Evolutionary conservation across 2,797 vertebrate species (phyloP), one percentile per base, ranked within the genome.

Genomic region (Percopsis omiscomaycus): DNA sequence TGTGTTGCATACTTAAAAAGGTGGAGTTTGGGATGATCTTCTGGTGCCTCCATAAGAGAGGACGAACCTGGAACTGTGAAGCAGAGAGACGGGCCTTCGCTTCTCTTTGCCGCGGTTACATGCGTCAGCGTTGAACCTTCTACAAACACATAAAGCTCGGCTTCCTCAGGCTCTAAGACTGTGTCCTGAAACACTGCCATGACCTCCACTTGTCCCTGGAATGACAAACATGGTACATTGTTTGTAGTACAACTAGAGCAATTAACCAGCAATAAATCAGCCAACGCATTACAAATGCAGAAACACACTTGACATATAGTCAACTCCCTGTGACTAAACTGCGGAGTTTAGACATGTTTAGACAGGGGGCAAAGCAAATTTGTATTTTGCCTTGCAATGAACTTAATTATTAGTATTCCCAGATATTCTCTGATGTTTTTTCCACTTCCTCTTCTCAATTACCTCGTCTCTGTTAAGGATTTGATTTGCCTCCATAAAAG

Each of bases 51-150:
- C 32, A 37, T 37, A 37, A 37, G 8, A 1, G 46, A 5, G 47
- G 55, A 74, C 78, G 51, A 79, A 93, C 92, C 92, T 0, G 92
- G 89, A 67, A 87, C 81, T 5, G 59, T 90, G 75, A 91, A 93
- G 64, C 37, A 16, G 54, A 93, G 77, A 9, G 57, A 80, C 5
- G 29, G 22, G 1, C 80, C 80, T 12, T 89, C 82, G 3, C 61
- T 52, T 11, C 55, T 65, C 73, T 68, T 79, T 5, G 89, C 89
- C 29, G 66, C n/a, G 0, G 85, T 86, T 49, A 92, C 86, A 29
- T 93, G 92, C 14, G 80, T 73, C 0, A 91, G 84, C 16, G 42
- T 54, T 0, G 91, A 90, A 47, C 91, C 92, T 73, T 80, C 75
- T 0, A 89, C 66, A 3, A 86, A 74, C 4, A 91, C 82, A 47